Evolutionary conservation across 2,888 invertebrate genomes (phyloP), one percentile per base, ranked within the genome.

Genomic region (Campoplex nolae): DNA sequence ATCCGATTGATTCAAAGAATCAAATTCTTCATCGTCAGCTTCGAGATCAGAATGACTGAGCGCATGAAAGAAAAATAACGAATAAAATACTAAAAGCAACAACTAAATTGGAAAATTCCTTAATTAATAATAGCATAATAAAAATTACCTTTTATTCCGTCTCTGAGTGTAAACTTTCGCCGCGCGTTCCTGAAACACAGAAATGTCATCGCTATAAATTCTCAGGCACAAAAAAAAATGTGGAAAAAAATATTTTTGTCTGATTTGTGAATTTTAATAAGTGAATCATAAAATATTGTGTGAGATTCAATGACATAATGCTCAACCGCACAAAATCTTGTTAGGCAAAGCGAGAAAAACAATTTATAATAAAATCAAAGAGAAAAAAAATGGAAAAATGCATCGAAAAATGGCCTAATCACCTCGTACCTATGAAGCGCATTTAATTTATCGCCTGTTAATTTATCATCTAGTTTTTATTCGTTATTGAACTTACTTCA

Each of bases 11-110:
- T 95, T 95, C 56, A 95, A 95, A 89, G 96, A 96, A 91, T 93
- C 93, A 77, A 93, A 93, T 70, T 96, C 96, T 89, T 96, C 96
- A 88, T 96, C 95, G 89, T 96, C 96, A 51, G 96, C 96, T 90
- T 96, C 96, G 87, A 96, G 93, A 92, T 96, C 96, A 84, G 96
- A 96, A 68, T 95, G 96, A 92, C 96, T 96, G 91, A 54, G 51
- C 16, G 16, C 9, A 62, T 62, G 16, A 62, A 88, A 89, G 86
- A 83, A 28, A 45, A 28, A 54, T 71, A 16, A 11, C n/a, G 3
- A 62, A 51, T 3, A 0, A 32, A 62, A 28, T 58, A 58, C 11
- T 58, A 0, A 28, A 28, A 38, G 3, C 38, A 38, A 38, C 3
- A 38, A 38, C 38, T 28, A 0, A 32, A 32, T 62, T 16, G 16